phyloP scores from a whole-genome alignment of 2,113 vertebrate genomes.

The Sapayoa aenigma region DNA sequence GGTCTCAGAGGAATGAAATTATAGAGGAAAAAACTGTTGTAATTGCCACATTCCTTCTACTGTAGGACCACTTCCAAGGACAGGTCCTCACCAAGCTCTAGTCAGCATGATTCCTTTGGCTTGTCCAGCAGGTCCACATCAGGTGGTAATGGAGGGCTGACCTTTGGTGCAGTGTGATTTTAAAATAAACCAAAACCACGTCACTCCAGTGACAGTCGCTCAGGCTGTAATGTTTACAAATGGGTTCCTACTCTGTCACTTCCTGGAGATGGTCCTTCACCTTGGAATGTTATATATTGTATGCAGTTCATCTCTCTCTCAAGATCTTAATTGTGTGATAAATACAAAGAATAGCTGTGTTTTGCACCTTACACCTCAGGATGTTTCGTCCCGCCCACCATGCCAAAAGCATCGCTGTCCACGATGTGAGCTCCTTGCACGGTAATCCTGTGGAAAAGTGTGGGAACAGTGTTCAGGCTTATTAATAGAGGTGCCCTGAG shows the following conservation, averaged over 20 bases:
- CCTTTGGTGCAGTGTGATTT: neutral
- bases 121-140: neutral
- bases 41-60: neutral
- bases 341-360: neutral
- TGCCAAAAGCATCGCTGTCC: neutral
- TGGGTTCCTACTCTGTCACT: neutral
- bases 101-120: neutral
- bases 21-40: neutral
- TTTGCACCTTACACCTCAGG: neutral
- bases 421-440: fast-evolving
- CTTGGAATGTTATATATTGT: neutral
- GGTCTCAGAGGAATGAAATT: neutral
- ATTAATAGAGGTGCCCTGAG: neutral
- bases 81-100: neutral
- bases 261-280: neutral
- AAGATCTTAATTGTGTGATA: neutral
- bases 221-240: neutral
- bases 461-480: neutral
- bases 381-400: neutral
- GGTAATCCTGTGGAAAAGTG: neutral
- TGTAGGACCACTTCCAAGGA: neutral
- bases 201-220: neutral
- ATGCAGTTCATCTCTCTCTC: neutral
- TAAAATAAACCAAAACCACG: neutral
- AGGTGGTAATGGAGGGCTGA: neutral